Evolutionary conservation across 92 coral and sea anemone genomes (phyloP).

Genomic region (Porites lobata): DNA sequence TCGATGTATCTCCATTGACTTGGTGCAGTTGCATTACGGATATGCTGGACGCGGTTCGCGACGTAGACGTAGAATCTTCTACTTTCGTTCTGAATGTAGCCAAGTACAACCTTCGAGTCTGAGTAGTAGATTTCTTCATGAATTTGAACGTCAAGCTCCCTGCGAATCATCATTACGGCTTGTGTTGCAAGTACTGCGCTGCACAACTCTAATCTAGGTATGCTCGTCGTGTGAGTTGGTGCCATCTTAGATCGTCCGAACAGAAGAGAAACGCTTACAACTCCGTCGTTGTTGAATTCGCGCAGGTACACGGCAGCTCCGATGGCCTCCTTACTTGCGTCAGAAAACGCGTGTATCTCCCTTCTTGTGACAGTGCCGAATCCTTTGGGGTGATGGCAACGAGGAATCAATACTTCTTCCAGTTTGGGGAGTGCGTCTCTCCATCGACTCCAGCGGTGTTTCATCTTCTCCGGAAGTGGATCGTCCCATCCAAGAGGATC

Average conservation of each 20-base stretch:
- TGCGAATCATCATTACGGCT: conserved; percentile 34
- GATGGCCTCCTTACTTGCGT: too few relatives aligned
- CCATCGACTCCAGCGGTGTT: too few relatives aligned
- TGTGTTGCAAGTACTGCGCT: background rate
- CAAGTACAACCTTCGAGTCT: too few relatives aligned
- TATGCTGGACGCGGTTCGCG: conserved; percentile 38
- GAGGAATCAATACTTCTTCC: too few relatives aligned
- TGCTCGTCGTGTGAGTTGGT: conserved; percentile 16
- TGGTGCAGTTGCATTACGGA: conserved; percentile 41
- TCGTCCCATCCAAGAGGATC: too few relatives aligned
- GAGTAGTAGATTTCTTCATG: conserved; percentile 8
- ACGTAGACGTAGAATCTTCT: too few relatives aligned
- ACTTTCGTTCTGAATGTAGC: too few relatives aligned
- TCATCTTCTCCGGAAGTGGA: too few relatives aligned
- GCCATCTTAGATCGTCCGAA: conserved; percentile 19
- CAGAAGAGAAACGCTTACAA: background rate
- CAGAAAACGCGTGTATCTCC: too few relatives aligned
- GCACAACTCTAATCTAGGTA: conserved; percentile 30
- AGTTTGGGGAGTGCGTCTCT: too few relatives aligned
- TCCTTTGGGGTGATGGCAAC: too few relatives aligned
- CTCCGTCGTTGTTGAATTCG: background rate
- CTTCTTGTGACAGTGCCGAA: too few relatives aligned
- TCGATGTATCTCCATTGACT: conserved; percentile 26
- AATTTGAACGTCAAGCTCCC: conserved; percentile 30
- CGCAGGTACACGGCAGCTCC: conserved; percentile 28